These are phyloP conservation scores for Aphis craccivora DNA, from an alignment of 1,140 invertebrate species.

Conservation along the genomic window DNA sequence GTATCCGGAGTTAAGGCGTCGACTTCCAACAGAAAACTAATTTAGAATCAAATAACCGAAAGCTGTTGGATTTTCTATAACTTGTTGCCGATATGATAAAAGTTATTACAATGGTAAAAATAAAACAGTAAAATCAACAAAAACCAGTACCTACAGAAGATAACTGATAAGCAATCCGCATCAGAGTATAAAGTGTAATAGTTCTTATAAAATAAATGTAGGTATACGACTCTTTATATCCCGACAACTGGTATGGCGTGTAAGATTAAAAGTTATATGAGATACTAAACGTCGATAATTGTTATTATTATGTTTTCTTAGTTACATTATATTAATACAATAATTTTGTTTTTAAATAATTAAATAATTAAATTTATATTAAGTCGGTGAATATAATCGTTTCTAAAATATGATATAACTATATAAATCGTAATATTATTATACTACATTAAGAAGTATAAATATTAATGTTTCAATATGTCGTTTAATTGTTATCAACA, in stretches of 20 bases:
- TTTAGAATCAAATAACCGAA: conserved; percentile 40
- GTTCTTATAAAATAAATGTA: neutral
- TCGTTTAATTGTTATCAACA: neutral
- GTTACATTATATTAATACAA: neutral
- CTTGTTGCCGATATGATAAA: neutral
- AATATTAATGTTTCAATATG: neutral
- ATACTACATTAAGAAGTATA: neutral
- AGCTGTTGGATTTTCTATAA: conserved; percentile 31
- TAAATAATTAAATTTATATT: neutral
- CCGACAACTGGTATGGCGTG: neutral
- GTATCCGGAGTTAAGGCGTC: neutral
- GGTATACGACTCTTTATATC: neutral
- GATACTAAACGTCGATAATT: neutral
- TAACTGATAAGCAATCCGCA: neutral
- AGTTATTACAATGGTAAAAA: neutral
- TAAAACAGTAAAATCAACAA: neutral
- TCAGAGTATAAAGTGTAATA: neutral
- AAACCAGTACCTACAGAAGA: neutral
- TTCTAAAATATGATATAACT: neutral
- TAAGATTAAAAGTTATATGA: neutral
- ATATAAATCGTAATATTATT: too few relatives aligned
- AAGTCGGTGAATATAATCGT: neutral
- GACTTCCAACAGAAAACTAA: neutral
- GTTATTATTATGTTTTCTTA: neutral
- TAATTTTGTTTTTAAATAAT: neutral